A percentile compares a stretch with the other conserved stretches of the same genome.
These are phyloP conservation scores for Oscheius sp. DNA, from an alignment of 2,888 invertebrate species.

Conservation along the genomic window DNA sequence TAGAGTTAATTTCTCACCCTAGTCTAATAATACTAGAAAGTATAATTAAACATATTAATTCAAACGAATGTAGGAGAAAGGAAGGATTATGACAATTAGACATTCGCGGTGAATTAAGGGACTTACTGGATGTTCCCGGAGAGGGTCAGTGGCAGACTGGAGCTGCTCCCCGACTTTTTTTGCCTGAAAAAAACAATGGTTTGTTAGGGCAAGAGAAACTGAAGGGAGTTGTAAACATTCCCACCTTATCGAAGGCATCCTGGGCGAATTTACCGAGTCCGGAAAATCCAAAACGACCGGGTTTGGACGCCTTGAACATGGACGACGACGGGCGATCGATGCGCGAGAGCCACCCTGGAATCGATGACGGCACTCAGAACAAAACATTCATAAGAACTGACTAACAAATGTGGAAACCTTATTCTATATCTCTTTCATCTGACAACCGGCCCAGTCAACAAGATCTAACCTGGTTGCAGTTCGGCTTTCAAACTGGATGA, in stretches of 20 bases:
- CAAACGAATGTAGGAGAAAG: too few relatives aligned
- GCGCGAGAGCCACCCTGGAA: constrained; percentile 20
- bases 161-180: constrained; percentile 69
- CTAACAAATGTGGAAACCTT: background rate
- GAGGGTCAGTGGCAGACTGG: constrained; percentile 59
- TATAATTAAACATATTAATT: too few relatives aligned
- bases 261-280: constrained; percentile 68
- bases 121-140: constrained; percentile 32
- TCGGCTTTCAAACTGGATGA: background rate
- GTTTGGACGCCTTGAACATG: constrained; percentile 37
- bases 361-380: constrained; percentile 26
- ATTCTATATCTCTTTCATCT: background rate
- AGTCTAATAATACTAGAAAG: too few relatives aligned
- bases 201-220: background rate
- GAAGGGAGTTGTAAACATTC: background rate
- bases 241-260: constrained; percentile 64
- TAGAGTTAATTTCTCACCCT: too few relatives aligned
- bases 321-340: constrained; percentile 34
- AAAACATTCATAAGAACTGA: background rate
- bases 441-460: background rate
- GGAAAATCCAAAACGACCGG: constrained; percentile 62
- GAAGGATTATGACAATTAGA: background rate
- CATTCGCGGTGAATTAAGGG: background rate
- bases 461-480: background rate
- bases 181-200: constrained; percentile 48